Evolutionary conservation across 2,797 vertebrate species (phyloP).

Genomic region (Chanos chanos): DNA sequence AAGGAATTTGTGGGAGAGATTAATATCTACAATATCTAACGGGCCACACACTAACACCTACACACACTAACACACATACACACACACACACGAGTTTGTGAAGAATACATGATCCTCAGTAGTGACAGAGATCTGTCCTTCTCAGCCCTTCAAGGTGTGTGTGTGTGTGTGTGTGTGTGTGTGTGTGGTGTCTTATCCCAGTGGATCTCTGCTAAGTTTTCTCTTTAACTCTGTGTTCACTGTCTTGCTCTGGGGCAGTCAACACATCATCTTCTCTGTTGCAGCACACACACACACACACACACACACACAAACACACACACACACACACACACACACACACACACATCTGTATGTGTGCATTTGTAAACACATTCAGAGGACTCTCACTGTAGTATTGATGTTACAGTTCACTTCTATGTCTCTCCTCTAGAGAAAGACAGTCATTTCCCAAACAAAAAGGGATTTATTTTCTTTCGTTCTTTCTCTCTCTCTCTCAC

Average conservation of each 20-base stretch:
- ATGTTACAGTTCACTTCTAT: conserved; percentile 72
- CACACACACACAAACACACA: background rate
- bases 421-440: too few relatives aligned
- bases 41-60: too few relatives aligned
- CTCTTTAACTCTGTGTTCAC: conserved; percentile 74
- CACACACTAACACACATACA: too few relatives aligned
- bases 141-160: too few relatives aligned
- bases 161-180: too few relatives aligned
- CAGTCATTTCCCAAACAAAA: too few relatives aligned
- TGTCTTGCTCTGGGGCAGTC: conserved; percentile 73
- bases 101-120: too few relatives aligned
- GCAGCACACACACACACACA: conserved; percentile 29
- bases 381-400: conserved; percentile 68
- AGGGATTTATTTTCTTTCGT: conserved; percentile 64
- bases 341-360: conserved; percentile 8
- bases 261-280: conserved; percentile 29
- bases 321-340: conserved; percentile 25
- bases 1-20: too few relatives aligned
- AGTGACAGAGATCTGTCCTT: too few relatives aligned
- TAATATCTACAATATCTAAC: too few relatives aligned
- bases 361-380: conserved; percentile 8
- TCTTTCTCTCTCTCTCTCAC: too few relatives aligned
- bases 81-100: too few relatives aligned
- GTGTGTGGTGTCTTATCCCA: conserved; percentile 72
- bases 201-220: conserved; percentile 72